Evolutionary conservation across 2,797 vertebrate species (phyloP).

Genomic region (Poeciliopsis paucimaculata): DNA sequence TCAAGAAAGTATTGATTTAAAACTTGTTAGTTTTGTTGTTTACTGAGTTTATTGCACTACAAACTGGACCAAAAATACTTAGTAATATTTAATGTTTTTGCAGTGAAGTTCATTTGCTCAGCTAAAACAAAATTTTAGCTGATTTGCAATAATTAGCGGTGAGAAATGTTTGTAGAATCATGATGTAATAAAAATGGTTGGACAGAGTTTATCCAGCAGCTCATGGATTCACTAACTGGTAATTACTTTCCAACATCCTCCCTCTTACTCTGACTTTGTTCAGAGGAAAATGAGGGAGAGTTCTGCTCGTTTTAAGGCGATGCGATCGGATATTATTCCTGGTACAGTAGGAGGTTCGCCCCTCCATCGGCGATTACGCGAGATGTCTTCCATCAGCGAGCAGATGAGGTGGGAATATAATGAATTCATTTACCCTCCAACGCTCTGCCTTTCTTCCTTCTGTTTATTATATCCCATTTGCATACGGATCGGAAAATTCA

Average conservation of each 20-base stretch:
- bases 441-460: constrained; percentile 43
- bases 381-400: constrained; percentile 57
- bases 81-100: no score
- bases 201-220: constrained; percentile 60
- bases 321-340: constrained; percentile 47
- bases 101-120: constrained; percentile 40
- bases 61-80: no score
- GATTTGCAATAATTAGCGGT: constrained; percentile 73
- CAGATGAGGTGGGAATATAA: constrained; percentile 63
- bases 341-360: constrained; percentile 29
- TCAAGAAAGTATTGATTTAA: no score
- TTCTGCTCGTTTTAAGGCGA: constrained; percentile 51
- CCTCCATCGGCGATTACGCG: constrained; percentile 53
- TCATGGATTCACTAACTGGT: constrained; percentile 64
- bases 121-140: constrained; percentile 59
- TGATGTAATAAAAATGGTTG: constrained; percentile 70
- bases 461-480: constrained; percentile 50
- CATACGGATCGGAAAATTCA: constrained; percentile 40
- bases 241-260: constrained; percentile 64
- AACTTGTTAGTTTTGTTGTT: no score
- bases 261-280: constrained; percentile 53
- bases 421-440: constrained; percentile 63
- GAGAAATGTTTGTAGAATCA: constrained; percentile 73
- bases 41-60: no score
- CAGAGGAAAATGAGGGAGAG: constrained; percentile 38